Conservation (phyloP, 37 sponge, comb jelly and placozoan genomes). For the Mnemiopsis leidyi region DNA sequence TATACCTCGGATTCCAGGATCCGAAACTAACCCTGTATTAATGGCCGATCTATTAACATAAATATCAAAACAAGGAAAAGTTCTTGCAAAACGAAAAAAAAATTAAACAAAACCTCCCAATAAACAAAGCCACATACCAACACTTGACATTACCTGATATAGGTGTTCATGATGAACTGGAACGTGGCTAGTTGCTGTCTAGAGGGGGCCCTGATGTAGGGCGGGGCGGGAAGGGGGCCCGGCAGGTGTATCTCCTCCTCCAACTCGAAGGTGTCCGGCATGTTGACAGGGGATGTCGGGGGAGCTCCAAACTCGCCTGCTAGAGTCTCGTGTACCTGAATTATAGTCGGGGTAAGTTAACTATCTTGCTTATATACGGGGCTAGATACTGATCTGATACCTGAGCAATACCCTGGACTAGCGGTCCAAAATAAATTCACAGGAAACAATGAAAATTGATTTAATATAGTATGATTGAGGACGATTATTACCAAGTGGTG, state of each 20-base stretch:
- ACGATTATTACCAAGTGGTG: conserved; percentile 63
- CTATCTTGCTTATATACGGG: too few relatives aligned
- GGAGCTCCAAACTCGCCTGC: conserved; percentile 8
- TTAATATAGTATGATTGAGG: background rate
- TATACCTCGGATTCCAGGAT: too few relatives aligned
- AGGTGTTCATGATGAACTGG: conserved; percentile 66
- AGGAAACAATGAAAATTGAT: background rate
- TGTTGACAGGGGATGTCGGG: conserved; percentile 53
- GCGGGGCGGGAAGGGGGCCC: conserved; percentile 46
- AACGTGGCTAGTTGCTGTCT: conserved; percentile 55
- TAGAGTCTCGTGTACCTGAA: conserved; percentile 35
- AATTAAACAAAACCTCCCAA: background rate
- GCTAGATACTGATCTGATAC: too few relatives aligned
- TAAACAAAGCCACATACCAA: background rate
- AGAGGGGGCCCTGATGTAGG: conserved; percentile 58
- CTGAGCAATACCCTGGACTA: too few relatives aligned
- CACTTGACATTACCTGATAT: conserved; percentile 30
- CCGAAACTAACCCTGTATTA: background rate
- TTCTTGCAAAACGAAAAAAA: too few relatives aligned
- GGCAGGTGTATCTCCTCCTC: conserved; percentile 60
- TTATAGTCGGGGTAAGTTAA: too few relatives aligned
- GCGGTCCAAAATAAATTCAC: background rate
- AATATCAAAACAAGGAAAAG: too few relatives aligned
- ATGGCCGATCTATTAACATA: background rate
- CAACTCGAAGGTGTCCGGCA: conserved; percentile 64